Base-by-base conservation (phyloP, 2,113 vertebrate genomes). In the Actenoides lindsayi region DNA sequence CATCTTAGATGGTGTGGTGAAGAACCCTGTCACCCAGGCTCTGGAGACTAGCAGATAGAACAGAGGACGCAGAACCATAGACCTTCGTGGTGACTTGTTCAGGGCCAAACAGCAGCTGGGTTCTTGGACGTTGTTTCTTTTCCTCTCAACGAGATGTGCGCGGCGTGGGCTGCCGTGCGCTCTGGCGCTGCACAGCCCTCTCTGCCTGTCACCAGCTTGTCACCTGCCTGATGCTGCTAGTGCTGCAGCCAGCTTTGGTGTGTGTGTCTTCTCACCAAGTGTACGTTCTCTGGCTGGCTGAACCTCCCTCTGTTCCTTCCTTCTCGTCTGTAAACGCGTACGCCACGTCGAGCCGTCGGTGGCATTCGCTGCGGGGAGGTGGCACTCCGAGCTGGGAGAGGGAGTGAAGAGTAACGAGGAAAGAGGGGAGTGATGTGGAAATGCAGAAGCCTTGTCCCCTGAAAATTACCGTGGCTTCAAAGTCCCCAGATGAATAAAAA, bases 401-500 rank as follows among this genome's bases (percentile, higher is more conserved):
- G 37, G 62, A 69, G 78, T 51, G 37, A 44, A 59, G 89, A 83
- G 42, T 68, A 86, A 70, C 37, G 76, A 75, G 53, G 30, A 27
- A 90, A 71, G 82, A 51, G 76, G 62, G 37, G 91, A 84, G 57
- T 27, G 69, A 81, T 77, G 68, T 88, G 42, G 83, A 93, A 91
- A 83, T 79, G 48, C 33, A 65, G 24, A 91, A 87, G 21, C 54
- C 89, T 90, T 50, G 39, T 69, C 50, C 51, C 77, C 57, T 91
- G 70, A 77, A 91, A 95, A 93, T 90, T 65, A 85, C 57, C 76
- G 70, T 83, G 63, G 37, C 70, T 76, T 93, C 1, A 1, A 79
- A 93, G 53, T 65, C 67, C 84, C 88, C 51, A 77, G 86, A 86
- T 80, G 79, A 86, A 54, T 80, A 80, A 80, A 96, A 96, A 95